These are phyloP conservation scores for Melieria crassipennis DNA, from an alignment of 2,888 invertebrate genomes.

Conservation along the genomic window DNA sequence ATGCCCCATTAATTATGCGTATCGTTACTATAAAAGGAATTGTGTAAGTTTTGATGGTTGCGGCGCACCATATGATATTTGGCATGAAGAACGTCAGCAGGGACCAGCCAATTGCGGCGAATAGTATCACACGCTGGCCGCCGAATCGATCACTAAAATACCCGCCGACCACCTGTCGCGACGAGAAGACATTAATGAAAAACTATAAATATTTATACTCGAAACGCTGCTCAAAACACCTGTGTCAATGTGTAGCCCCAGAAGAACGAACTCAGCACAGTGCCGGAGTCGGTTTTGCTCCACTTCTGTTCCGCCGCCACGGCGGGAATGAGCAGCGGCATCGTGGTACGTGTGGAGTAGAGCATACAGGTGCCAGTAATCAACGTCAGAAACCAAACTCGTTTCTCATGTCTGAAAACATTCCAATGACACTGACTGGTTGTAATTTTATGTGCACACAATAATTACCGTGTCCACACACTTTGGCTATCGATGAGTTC, in stretches of 20 bases:
- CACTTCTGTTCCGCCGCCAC: constrained; percentile 73
- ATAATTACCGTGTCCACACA: constrained; percentile 61
- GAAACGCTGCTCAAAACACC: constrained; percentile 48
- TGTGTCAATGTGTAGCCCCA: constrained; percentile 79
- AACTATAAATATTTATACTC: not conserved
- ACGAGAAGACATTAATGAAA: constrained; percentile 2
- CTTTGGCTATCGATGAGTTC: constrained; percentile 65
- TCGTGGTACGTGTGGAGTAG: constrained; percentile 74
- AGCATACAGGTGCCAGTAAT: constrained; percentile 73
- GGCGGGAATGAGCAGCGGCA: constrained; percentile 73
- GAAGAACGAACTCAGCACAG: constrained; percentile 76
- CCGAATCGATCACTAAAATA: constrained; percentile 72
- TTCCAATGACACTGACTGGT: not conserved
- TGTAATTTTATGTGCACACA: not conserved
- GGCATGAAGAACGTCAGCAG: constrained; percentile 69
- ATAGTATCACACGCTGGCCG: constrained; percentile 73
- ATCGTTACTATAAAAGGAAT: constrained; percentile 70
- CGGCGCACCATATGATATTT: constrained; percentile 66
- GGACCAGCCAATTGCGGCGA: constrained; percentile 72
- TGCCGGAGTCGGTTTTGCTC: constrained; percentile 77
- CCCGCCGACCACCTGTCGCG: constrained; percentile 66
- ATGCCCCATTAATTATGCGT: constrained; percentile 73
- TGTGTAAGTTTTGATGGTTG: constrained; percentile 61
- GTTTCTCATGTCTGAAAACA: constrained; percentile 67
- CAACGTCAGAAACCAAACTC: constrained; percentile 71